A percentile compares a stretch with the other conserved stretches of the same genome.
These are phyloP conservation scores for Gallinago nigripennis DNA, from an alignment of 2,797 vertebrate genomes.

Conservation along the genomic window DNA sequence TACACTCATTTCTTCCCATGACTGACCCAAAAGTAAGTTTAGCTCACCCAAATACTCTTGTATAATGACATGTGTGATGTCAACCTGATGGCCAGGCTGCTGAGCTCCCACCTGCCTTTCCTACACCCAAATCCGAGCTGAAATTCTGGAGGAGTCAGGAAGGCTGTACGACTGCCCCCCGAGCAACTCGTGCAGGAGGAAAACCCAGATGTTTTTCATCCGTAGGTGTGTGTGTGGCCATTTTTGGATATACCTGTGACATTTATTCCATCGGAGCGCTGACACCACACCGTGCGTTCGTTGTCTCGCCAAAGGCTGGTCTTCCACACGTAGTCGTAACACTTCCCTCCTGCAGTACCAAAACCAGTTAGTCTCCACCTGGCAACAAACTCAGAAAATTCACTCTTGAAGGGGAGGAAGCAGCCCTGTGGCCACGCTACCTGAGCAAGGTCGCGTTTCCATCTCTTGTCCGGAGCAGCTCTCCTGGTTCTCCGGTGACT, in stretches of 20 bases:
- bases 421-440: constrained; percentile 62
- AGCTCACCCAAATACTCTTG: background rate
- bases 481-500: constrained; percentile 86
- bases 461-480: constrained; percentile 88
- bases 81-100: background rate
- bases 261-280: constrained; percentile 93
- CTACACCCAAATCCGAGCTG: background rate
- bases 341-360: constrained; percentile 87
- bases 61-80: background rate
- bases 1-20: background rate
- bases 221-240: accelerated
- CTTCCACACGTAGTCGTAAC: constrained; percentile 92
- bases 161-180: background rate
- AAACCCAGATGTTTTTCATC: background rate
- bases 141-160: background rate
- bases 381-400: background rate
- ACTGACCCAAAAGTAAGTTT: background rate
- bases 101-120: background rate
- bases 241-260: constrained; percentile 87
- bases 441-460: constrained; percentile 91
- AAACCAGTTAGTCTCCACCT: background rate
- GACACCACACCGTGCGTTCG: constrained; percentile 91
- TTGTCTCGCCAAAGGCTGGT: constrained; percentile 91
- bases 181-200: background rate
- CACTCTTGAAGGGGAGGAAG: background rate